Percentiles rank a stretch among this genome's conserved stretches.
These are phyloP conservation scores for Eulemur rufifrons DNA, from an alignment of 2,113 vertebrate species.

Conservation along the genomic window DNA sequence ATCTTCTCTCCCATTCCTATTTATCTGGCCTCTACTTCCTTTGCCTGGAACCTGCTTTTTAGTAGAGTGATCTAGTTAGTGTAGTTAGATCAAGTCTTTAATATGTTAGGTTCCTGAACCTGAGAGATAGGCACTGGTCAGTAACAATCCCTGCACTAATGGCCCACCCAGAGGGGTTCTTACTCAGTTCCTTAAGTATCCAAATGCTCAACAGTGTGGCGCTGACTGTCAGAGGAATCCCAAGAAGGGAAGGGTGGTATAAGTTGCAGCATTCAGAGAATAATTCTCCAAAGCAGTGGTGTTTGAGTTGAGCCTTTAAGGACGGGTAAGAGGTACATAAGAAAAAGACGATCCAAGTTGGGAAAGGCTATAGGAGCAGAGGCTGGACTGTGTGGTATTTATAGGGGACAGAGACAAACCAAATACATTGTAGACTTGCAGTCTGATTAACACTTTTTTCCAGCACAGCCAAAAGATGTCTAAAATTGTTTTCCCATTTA, in stretches of 20 bases:
- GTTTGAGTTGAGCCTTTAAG: not conserved
- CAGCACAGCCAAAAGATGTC: not conserved
- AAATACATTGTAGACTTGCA: not conserved
- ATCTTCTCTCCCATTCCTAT: not conserved
- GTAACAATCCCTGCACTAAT: not conserved
- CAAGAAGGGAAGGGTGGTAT: not conserved
- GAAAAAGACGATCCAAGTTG: not conserved
- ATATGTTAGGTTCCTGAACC: slow-evolving; percentile 16
- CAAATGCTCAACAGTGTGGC: not conserved
- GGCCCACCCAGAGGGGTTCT: not conserved
- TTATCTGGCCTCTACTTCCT: slow-evolving; percentile 1
- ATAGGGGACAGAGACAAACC: not conserved
- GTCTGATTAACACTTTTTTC: not conserved
- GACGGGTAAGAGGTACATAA: slow-evolving; percentile 5
- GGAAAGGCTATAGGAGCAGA: not conserved
- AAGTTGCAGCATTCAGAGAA: not conserved
- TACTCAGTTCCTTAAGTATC: not conserved
- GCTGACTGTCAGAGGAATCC: not conserved
- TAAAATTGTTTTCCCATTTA: not conserved
- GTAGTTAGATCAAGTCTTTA: not conserved
- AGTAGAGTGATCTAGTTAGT: not conserved
- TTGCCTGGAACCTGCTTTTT: not conserved
- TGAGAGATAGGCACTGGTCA: not conserved
- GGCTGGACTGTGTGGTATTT: not conserved
- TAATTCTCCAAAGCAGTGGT: not conserved